Percentiles rank a stretch among this genome's conserved stretches.
Evolutionary conservation across 2,888 invertebrate species (phyloP).

Genomic region (Brachyptera putata): DNA sequence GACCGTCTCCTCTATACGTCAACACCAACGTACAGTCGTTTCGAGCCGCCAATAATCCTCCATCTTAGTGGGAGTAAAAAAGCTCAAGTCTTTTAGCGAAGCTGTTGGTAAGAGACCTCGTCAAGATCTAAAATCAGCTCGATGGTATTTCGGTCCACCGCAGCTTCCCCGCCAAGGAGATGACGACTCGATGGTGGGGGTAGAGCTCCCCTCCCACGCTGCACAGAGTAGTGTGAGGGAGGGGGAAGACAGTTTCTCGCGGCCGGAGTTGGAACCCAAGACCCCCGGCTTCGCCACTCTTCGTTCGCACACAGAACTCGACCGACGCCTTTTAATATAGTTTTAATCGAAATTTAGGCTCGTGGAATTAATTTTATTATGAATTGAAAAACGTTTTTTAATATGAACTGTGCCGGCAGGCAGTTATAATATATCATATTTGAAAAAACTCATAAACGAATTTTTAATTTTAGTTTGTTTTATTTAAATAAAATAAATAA

Average conservation of each 20-base stretch:
- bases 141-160: constrained; percentile 25
- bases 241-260: constrained; percentile 18
- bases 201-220: constrained; percentile 1
- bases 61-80: constrained; percentile 7
- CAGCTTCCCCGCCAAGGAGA: background rate
- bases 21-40: too few relatives aligned
- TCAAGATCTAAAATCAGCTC: constrained; percentile 29
- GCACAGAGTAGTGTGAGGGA: constrained; percentile 19
- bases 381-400: constrained; percentile 74
- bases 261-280: constrained; percentile 24
- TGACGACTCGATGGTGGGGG: too few relatives aligned
- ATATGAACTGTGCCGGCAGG: constrained; percentile 55
- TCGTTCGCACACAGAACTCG: constrained; percentile 89
- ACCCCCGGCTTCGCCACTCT: constrained; percentile 54
- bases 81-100: too few relatives aligned
- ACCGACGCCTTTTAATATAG: constrained; percentile 68
- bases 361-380: constrained; percentile 42
- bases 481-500: constrained; percentile 27
- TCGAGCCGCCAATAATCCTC: too few relatives aligned
- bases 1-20: too few relatives aligned
- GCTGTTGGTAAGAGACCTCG: constrained; percentile 6
- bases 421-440: constrained; percentile 38
- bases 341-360: constrained; percentile 30
- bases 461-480: constrained; percentile 32
- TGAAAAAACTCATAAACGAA: constrained; percentile 32